Evolutionary conservation across 2,888 invertebrate species (phyloP), one percentile per base, ranked within the genome.

Genomic region (Gymnosoma rotundatum): DNA sequence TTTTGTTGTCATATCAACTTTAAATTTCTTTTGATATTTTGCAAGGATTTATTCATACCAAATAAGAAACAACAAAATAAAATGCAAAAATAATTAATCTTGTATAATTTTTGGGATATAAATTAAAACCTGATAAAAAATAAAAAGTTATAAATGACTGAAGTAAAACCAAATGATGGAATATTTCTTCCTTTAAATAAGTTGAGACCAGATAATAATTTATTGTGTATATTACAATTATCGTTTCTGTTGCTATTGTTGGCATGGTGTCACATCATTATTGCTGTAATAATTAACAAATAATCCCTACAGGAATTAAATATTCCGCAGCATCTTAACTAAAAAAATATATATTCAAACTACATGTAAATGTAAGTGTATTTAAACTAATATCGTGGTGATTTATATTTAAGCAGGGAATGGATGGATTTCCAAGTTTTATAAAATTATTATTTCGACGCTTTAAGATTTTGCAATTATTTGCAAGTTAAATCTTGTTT

Each of bases 51-150:
- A 52, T 38, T 58, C 38, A 36, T 64, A 52, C 58, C 58, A 64
- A 63, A 54, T 18, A 32, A 36, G 42, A 8, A 73, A 14, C n/a
- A 32, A 20, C 20, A 66, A 79, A 38, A 38, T 50, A 61, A 69
- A 58, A 74, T 64, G 20, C 6, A 75, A 75, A 81, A 70, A 69
- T 81, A 58, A 81, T 81, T 75, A 70, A 75, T 75, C 63, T 81
- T 50, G 56, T 58, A 52, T 64, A 52, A 70, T 74, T 63, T 58
- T 58, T 63, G 12, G 12, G 21, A 21, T 21, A n/a, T 48, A 18
- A 18, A 70, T 48, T 16, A 36, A 38, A 32, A 61, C 16, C 8
- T 12, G 18, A 14, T 36, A 63, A 2, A 6, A 67, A 25, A 32
- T 58, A 4, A 12, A 42, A 60, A 0, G 32, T 76, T 50, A 76